phyloP scores from a whole-genome alignment of 2,113 vertebrate species.

The Aramus guarauna region DNA sequence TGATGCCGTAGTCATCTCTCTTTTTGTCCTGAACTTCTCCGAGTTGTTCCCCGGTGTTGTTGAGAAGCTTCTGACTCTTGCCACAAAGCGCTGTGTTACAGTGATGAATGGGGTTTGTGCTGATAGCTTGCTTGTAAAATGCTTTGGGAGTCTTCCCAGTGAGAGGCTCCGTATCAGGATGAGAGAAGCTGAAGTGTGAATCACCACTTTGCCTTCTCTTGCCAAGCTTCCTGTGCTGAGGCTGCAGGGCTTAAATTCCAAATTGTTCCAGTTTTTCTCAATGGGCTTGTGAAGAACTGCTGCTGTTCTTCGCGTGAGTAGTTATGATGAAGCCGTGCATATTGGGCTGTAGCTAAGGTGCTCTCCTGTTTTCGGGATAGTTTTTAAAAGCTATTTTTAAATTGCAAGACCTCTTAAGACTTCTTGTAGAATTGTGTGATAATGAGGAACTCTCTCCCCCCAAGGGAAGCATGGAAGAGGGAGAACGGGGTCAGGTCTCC shows the following conservation, averaged over 20 bases:
- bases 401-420: neutral
- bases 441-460: conserved; percentile 10
- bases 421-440: neutral
- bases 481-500: neutral
- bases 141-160: neutral
- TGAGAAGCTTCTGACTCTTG: neutral
- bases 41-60: rapidly evolving
- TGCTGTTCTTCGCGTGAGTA: neutral
- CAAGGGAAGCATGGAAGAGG: neutral
- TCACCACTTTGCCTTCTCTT: neutral
- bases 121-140: neutral
- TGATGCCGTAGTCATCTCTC: neutral
- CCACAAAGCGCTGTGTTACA: rapidly evolving
- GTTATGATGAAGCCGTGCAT: rapidly evolving
- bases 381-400: neutral
- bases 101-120: neutral
- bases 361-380: neutral
- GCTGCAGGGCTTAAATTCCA: neutral
- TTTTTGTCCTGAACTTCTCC: neutral
- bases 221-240: neutral
- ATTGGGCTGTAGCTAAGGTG: neutral
- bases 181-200: neutral
- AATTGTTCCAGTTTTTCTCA: neutral
- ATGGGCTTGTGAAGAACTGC: neutral
- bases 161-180: neutral